Base-by-base conservation (phyloP, 2,888 invertebrate species). In the Parnassius orleans region DNA sequence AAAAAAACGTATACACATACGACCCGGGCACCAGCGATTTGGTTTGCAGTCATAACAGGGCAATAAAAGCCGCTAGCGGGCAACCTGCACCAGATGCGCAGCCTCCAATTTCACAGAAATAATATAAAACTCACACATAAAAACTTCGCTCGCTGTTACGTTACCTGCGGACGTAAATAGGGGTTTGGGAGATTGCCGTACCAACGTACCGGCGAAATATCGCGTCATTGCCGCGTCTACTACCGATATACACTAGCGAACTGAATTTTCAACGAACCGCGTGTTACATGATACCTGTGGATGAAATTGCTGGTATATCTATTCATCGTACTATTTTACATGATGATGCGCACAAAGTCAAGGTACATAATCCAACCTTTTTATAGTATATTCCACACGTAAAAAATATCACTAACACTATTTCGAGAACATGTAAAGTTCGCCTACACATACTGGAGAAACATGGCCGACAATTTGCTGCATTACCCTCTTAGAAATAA, bases 1-100 rank as follows among this genome's bases (percentile, higher is more conserved):
- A 81, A 79, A 76, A 61, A 41, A 60, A 53, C n/a, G 53, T 9
- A 56, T 9, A 57, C 56, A 42, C 47, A 74, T 9, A 48, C 48
- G 7, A 14, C 48, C 14, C 48, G 48, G 10, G 72, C 71, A 72
- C 66, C 71, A 70, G 74, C 48, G 48, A 74, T 84, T 81, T 79
- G 78, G 76, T 82, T 83, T 84, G 86, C 84, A 85, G 83, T 81
- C 84, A 86, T 86, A 86, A 86, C 86, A 82, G 75, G 75, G 80
- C 79, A 80, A 86, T 87, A 86, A 86, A 85, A 81, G 76, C 77
- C 72, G 71, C 67, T 75, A 70, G 70, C 68, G 68, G 64, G 69
- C 74, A 71, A 69, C 74, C 75, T 79, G 80, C 81, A 79, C 80
- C 87, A 87, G 82, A 84, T 87, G 86, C 79, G 84, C 79, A 78